Evolutionary conservation across 2,113 vertebrate genomes (phyloP), one percentile per base, ranked within the genome.

Genomic region (Bucco capensis): DNA sequence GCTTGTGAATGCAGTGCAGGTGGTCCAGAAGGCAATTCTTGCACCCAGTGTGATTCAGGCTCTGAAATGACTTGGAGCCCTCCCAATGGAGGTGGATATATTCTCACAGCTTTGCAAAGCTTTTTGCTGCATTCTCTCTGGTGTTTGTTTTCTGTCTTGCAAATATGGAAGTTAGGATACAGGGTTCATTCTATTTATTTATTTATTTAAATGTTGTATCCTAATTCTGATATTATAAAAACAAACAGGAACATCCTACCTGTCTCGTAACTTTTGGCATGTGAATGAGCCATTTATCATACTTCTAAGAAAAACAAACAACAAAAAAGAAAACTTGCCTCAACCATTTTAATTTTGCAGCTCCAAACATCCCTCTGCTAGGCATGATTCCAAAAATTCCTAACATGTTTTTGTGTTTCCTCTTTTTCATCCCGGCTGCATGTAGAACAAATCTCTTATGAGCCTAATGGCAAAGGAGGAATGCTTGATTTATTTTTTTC

Each of bases 401-500:
- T 87, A 69, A 94, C 92, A 86, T 91, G 92, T 75, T 40, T 56
- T 90, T 93, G 83, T 49, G 71, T 70, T 93, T 88, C 86, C 62
- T 96, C 87, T 93, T 92, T 87, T 87, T 93, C 82, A 91, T 85
- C 67, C 42, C 1, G 8, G 62, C 78, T 95, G 83, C 92, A 93
- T 94, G 93, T 77, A 88, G 82, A 96, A 85, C 72, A 90, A 94
- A 96, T 86, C 77, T 86, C 88, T 87, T 85, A 83, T 19, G 51
- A 87, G 83, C 64, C 5, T 23, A 95, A 93, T 73, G 92, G 67
- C 85, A 90, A 90, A 92, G 69, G 92, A 91, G 88, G 24, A 19
- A 91, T 91, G 94, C 96, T 97, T 97, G 94, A 95, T 96, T 96
- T 50, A n/a, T n/a, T n/a, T n/a, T n/a, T n/a, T 97, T 95, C 96